phyloP scores from a whole-genome alignment of 2,888 invertebrate genomes.

The Leptinotarsa peninsularis region DNA sequence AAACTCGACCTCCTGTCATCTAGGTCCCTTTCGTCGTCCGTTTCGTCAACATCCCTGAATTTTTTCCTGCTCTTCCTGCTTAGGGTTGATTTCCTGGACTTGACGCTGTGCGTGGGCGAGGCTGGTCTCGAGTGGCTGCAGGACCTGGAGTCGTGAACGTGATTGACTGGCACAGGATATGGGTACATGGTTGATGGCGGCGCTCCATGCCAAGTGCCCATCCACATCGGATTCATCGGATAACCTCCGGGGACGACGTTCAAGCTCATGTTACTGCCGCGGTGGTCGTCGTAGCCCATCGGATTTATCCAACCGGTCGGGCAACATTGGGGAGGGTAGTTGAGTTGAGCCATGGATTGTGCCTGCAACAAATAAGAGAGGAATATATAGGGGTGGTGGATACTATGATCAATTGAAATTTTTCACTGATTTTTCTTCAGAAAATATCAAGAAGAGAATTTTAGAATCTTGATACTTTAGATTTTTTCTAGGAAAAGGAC shows the following conservation, averaged over 20 bases:
- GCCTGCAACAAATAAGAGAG: slow-evolving; percentile 66
- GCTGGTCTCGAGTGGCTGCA: slow-evolving; percentile 75
- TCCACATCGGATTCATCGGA: slow-evolving; percentile 65
- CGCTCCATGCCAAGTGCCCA: slow-evolving; percentile 66
- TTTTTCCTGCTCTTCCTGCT: slow-evolving; percentile 69
- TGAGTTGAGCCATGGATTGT: slow-evolving; percentile 78
- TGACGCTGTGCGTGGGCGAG: slow-evolving; percentile 77
- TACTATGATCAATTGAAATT: too few relatives aligned
- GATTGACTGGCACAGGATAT: slow-evolving; percentile 61
- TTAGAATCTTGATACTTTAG: too few relatives aligned
- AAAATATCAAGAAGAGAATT: too few relatives aligned
- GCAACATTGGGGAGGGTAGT: slow-evolving; percentile 70
- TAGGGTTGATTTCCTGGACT: slow-evolving; percentile 77
- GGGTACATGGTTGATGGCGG: slow-evolving; percentile 60
- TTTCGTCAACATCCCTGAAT: slow-evolving; percentile 67
- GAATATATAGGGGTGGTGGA: too few relatives aligned
- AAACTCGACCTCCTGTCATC: slow-evolving; percentile 60
- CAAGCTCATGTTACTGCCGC: slow-evolving; percentile 71
- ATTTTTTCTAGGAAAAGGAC: too few relatives aligned
- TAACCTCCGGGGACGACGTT: slow-evolving; percentile 65
- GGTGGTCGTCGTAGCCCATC: slow-evolving; percentile 63
- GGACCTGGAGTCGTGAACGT: slow-evolving; percentile 70
- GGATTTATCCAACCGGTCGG: slow-evolving; percentile 63
- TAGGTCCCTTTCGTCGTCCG: slow-evolving; percentile 63
- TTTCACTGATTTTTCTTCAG: too few relatives aligned